These are phyloP conservation scores for Dolichotis patagonum DNA, from an alignment of 2,113 vertebrate species.

Conservation along the genomic window DNA sequence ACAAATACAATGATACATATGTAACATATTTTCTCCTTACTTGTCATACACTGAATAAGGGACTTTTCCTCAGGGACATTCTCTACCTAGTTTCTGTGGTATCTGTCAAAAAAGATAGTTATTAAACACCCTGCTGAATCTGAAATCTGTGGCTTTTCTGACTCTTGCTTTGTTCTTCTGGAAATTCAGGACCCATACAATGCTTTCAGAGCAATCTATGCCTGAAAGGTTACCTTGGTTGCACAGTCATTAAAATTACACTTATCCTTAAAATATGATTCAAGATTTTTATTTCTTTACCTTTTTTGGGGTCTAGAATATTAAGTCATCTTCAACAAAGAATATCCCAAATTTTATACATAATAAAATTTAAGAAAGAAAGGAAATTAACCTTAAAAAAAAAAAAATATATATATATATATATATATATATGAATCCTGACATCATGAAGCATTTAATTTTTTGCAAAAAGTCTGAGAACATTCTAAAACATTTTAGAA, in stretches of 20 bases:
- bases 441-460: background rate
- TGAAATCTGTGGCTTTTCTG: background rate
- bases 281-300: background rate
- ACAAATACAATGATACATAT: slow-evolving; percentile 71
- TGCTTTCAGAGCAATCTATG: background rate
- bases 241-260: background rate
- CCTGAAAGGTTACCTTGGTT: background rate
- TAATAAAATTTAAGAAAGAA: background rate
- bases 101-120: slow-evolving; percentile 45
- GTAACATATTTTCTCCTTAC: slow-evolving; percentile 65
- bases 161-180: slow-evolving; percentile 19
- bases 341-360: background rate
- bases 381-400: background rate
- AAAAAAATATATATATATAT: too few species aligned
- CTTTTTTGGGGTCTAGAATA: background rate
- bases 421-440: too few species aligned
- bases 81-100: slow-evolving; percentile 43
- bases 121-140: slow-evolving; percentile 28
- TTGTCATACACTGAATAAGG: background rate
- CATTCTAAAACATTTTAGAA: background rate
- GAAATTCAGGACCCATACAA: background rate
- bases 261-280: background rate
- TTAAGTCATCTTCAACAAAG: background rate
- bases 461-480: background rate
- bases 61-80: slow-evolving; percentile 66